A percentile compares a stretch with the other conserved stretches of the same genome.
Conservation (phyloP, 92 coral and sea anemone genomes). For the Phenganax subtilis region DNA sequence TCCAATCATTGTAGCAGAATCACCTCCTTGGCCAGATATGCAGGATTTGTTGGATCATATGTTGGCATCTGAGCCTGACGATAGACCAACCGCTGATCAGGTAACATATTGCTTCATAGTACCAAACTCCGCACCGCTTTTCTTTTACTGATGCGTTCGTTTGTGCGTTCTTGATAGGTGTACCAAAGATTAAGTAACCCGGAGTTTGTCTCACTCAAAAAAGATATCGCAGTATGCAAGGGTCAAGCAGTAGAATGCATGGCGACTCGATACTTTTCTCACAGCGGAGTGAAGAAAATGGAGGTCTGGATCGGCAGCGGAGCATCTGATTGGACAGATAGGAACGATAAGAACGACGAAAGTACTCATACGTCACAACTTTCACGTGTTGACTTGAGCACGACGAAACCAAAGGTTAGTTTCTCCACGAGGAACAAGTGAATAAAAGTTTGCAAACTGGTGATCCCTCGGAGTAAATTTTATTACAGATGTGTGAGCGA, state of each 20-base stretch:
- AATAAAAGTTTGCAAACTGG: neutral
- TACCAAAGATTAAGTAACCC: conserved; percentile 73
- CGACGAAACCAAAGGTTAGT: conserved; percentile 66
- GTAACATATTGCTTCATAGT: conserved; percentile 32
- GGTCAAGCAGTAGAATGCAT: conserved; percentile 91
- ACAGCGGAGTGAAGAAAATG: conserved; percentile 46
- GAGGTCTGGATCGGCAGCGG: conserved; percentile 99
- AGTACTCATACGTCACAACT: conserved; percentile 47
- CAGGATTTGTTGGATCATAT: conserved; percentile 77
- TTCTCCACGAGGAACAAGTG: neutral
- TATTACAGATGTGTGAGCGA: neutral
- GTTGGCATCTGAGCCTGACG: conserved; percentile 66
- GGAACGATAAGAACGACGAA: neutral
- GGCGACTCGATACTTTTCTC: conserved; percentile 65
- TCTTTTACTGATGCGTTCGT: neutral
- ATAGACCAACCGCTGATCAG: conserved; percentile 88
- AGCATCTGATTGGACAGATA: conserved; percentile 45
- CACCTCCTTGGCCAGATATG: conserved; percentile 97
- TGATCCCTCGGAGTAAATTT: neutral
- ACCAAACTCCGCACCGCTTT: too few species aligned
- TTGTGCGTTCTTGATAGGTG: conserved; percentile 52
- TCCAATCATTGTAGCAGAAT: conserved; percentile 69
- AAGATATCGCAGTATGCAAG: conserved; percentile 85
- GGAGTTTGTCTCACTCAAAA: conserved; percentile 80
- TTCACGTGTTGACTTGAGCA: conserved; percentile 74